Conservation (phyloP, 2,888 invertebrate genomes). For the Thera britannica region DNA sequence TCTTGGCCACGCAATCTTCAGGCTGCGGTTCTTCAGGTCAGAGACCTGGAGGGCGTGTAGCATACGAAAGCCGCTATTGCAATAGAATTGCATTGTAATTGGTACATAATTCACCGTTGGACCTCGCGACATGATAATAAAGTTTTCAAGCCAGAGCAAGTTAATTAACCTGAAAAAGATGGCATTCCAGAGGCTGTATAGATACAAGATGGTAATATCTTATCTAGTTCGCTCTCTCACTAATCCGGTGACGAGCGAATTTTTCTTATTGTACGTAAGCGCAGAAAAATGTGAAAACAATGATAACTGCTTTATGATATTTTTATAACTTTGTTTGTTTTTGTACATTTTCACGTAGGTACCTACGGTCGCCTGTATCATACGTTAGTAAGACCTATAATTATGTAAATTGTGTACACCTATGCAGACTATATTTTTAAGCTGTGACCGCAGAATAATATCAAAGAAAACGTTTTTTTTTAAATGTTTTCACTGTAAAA, state of each 20-base stretch:
- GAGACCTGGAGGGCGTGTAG: not conserved
- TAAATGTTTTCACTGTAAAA: too few relatives aligned
- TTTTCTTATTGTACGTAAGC: slow-evolving; percentile 31
- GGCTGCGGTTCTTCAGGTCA: not conserved
- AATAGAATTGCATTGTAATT: slow-evolving; percentile 9
- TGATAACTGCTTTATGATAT: slow-evolving; percentile 13
- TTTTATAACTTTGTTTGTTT: slow-evolving; percentile 10
- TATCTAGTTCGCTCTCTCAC: slow-evolving; percentile 27
- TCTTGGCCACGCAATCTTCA: not conserved
- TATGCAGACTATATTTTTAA: too few relatives aligned
- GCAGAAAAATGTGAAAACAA: slow-evolving; percentile 33
- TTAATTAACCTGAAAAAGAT: slow-evolving; percentile 26
- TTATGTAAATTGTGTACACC: too few relatives aligned
- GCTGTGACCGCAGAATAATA: too few relatives aligned
- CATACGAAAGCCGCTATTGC: not conserved
- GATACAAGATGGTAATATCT: slow-evolving; percentile 27
- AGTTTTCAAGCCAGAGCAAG: slow-evolving; percentile 25
- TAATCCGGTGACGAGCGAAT: slow-evolving; percentile 33
- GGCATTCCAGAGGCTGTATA: slow-evolving; percentile 19
- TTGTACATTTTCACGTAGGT: not conserved
- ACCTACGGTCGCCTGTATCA: not conserved
- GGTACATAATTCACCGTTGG: slow-evolving; percentile 9
- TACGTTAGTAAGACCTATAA: too few relatives aligned
- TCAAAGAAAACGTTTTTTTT: too few relatives aligned
- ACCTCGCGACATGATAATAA: slow-evolving; percentile 8